phyloP scores from a whole-genome alignment of 2,888 invertebrate species.

The Homarus gammarus region DNA sequence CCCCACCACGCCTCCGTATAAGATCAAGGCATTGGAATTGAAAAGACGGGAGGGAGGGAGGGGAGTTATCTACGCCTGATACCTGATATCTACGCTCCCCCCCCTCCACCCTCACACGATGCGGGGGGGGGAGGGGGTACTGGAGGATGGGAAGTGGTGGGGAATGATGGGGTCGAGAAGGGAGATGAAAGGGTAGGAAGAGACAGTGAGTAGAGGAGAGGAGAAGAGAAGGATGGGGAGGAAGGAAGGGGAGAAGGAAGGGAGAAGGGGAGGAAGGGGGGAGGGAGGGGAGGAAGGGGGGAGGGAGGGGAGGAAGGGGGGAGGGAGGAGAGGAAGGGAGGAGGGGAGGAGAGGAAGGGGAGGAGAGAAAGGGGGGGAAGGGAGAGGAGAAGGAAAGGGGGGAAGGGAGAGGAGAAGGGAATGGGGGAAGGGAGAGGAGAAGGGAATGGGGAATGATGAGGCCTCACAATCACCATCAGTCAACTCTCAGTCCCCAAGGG shows the following conservation, averaged over 20 bases:
- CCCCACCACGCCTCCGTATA: too few relatives aligned
- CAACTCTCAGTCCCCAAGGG: too few relatives aligned
- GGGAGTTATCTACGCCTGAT: too few relatives aligned
- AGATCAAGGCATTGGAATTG: too few relatives aligned
- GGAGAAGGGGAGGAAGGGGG: slow-evolving; percentile 16
- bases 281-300: neutral
- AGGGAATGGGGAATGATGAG: neutral
- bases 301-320: neutral
- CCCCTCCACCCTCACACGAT: too few relatives aligned
- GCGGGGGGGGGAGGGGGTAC: neutral
- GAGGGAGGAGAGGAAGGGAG: neutral
- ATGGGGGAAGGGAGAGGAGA: neutral
- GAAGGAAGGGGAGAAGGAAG: neutral
- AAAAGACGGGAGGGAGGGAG: neutral
- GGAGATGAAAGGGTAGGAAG: neutral
- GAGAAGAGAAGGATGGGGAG: neutral
- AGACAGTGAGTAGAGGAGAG: neutral
- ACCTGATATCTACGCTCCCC: too few relatives aligned
- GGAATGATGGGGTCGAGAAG: neutral
- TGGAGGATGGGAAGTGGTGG: neutral
- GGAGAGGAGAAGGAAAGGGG: neutral
- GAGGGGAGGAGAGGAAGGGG: neutral
- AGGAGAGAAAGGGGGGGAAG: neutral
- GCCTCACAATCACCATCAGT: too few relatives aligned
- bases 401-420: neutral